Evolutionary conservation across 2,888 invertebrate genomes (phyloP), one percentile per base, ranked within the genome.

Genomic region (Stenodema calcarata): DNA sequence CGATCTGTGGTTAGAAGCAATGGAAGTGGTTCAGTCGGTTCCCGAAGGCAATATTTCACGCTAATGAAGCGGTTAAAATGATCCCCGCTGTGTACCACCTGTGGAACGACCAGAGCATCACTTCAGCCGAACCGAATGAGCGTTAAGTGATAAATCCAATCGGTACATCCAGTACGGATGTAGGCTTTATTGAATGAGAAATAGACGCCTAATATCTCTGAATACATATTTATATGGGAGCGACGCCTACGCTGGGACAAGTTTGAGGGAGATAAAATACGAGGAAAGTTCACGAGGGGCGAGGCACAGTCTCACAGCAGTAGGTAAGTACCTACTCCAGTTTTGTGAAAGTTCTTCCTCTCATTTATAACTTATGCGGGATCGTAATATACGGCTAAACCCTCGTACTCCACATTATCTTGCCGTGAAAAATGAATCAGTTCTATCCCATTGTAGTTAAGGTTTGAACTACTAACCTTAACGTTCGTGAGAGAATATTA

Each of bases 41-140:
- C 23, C 54, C 80, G n/a, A 80, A 50, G 3, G 50, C 54, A 54
- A 80, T 80, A 80, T 80, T 80, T 80, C 80, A 80, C 80, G 23
- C 54, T 80, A 54, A 54, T 80, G 80, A 80, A 80, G 80, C 80
- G 54, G 80, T 80, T 62, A 23, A 80, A 78, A 80, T 54, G 50
- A 80, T 80, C 50, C 80, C 80, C 54, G 80, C 80, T 80, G 80
- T 11, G 80, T 54, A 28, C 80, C 80, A 80, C 80, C 80, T 30
- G 80, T 80, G 18, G 27, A 50, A 79, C 47, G 44, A 47, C 11
- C 79, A 30, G 50, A 80, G 23, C 35, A 14, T n/a, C n/a, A n/a
- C 27, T 3, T 35, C 50, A 50, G 16, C 50, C 28, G 30, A 28
- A 54, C 23, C 62, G 62, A 62, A 62, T 62, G 27, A 62, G 62